phyloP scores from a whole-genome alignment of 2,113 vertebrate species.

The Rattus rattus region DNA sequence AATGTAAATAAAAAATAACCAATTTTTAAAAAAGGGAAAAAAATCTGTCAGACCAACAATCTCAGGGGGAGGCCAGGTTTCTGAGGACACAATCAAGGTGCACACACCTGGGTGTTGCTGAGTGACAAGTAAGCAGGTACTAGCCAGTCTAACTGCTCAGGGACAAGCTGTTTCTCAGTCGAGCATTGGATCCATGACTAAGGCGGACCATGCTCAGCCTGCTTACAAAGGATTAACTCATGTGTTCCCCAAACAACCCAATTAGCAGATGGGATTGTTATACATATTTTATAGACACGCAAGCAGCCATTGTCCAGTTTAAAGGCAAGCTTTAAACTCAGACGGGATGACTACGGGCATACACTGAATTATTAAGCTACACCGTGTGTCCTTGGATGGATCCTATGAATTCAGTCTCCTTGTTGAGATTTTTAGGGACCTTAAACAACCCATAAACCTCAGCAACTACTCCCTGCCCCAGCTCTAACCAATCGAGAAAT shows the following conservation, averaged over 20 bases:
- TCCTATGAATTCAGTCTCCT: background rate
- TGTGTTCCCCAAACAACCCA: background rate
- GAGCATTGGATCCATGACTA: background rate
- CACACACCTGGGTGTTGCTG: background rate
- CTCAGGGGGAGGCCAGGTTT: background rate
- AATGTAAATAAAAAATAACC: too few species aligned
- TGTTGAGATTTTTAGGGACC: background rate
- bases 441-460: background rate
- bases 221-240: background rate
- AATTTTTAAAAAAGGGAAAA: too few species aligned
- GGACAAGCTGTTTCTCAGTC: background rate
- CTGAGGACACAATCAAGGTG: background rate
- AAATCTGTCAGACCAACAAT: background rate
- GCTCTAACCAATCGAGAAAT: conserved; percentile 3
- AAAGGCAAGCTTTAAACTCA: background rate
- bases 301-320: background rate
- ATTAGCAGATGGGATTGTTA: background rate
- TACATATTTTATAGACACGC: background rate
- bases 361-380: background rate
- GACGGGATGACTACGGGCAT: background rate
- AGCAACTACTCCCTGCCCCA: background rate
- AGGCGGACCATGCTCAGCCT: too few species aligned
- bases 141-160: background rate
- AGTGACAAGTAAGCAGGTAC: background rate
- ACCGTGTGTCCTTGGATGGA: background rate